phyloP scores from a whole-genome alignment of 2,797 vertebrate species.

The Premnoplex brunnescens region DNA sequence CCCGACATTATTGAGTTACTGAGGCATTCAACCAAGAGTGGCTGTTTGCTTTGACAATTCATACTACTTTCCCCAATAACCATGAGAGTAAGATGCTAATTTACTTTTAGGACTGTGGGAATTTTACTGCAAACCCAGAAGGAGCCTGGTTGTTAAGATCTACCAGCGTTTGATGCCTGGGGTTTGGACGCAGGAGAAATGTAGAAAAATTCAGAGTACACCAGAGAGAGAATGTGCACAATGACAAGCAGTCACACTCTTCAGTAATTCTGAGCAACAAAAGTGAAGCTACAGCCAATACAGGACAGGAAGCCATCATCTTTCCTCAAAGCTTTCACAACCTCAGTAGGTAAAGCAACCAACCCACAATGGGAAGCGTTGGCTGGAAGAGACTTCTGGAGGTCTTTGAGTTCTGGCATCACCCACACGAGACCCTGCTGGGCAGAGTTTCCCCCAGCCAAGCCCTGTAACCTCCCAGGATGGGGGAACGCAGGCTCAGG shows the following conservation, averaged over 20 bases:
- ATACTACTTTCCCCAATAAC: not conserved
- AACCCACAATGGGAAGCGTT: accelerated
- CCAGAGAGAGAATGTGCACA: not conserved
- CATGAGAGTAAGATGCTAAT: not conserved
- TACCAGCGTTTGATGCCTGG: accelerated
- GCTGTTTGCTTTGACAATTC: slow-evolving; percentile 28
- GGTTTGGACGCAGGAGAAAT: not conserved
- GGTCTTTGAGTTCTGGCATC: not conserved
- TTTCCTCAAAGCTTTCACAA: not conserved
- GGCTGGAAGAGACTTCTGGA: not conserved
- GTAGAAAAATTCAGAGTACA: not conserved
- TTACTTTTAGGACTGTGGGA: slow-evolving; percentile 23
- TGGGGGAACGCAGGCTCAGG: accelerated
- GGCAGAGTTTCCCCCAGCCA: not conserved
- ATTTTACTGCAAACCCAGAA: not conserved
- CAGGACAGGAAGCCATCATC: not conserved
- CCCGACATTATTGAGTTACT: not conserved
- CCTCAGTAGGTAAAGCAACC: not conserved
- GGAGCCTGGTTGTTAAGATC: not conserved
- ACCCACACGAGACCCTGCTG: accelerated
- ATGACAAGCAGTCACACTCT: accelerated
- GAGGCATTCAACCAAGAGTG: not conserved
- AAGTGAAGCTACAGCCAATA: not conserved
- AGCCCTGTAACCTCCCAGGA: not conserved
- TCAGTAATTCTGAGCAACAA: not conserved